Evolutionary conservation across 2,797 vertebrate genomes (phyloP), one percentile per base, ranked within the genome.

Genomic region (Knipowitschia caucasica): DNA sequence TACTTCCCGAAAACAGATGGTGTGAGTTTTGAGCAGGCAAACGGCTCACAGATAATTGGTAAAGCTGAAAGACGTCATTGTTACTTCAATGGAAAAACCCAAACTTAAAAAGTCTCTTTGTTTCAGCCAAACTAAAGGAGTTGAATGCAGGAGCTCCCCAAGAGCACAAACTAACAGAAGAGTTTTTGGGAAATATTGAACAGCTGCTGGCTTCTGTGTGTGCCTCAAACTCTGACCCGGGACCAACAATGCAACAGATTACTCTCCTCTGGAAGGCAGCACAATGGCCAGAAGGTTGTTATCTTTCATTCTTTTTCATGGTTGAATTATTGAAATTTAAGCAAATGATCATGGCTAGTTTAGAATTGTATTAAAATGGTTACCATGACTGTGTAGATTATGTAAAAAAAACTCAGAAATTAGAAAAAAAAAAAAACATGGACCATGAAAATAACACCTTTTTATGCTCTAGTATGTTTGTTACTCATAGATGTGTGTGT

Each of bases 1-100:
- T 99, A 94, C 84, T 99, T 98, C 69, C 97, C 97, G 0, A 98
- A 96, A 84, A 94, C 91, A 20, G 95, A 98, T 14, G 91, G 90
- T 50, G 92, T 99, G 39, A 95, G 92, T 38, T 99, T 99, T 85
- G 96, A 98, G 62, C 95, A 99, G 75, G 96, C 94, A 52, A 99
- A 95, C 72, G 69, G 88, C 68, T 77, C 85, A 0, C 94, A 95
- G 84, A 99, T 99, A 74, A 59, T 96, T 24, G 90, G 97, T 99
- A 64, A 87, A 80, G 7, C 18, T 7, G 6, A 21, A 15, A 10
- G 2, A 34, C 2, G 12, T 34, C n/a, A 25, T 1, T 24, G 35
- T 11, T 43, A 17, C 23, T n/a, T 30, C 4, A 5, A 20, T 7
- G 8, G 44, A 12, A 21, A 14, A 21, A 20, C 4, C 14, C 4